Conservation (phyloP, 2,888 invertebrate genomes). For the Phortica okadai region DNA sequence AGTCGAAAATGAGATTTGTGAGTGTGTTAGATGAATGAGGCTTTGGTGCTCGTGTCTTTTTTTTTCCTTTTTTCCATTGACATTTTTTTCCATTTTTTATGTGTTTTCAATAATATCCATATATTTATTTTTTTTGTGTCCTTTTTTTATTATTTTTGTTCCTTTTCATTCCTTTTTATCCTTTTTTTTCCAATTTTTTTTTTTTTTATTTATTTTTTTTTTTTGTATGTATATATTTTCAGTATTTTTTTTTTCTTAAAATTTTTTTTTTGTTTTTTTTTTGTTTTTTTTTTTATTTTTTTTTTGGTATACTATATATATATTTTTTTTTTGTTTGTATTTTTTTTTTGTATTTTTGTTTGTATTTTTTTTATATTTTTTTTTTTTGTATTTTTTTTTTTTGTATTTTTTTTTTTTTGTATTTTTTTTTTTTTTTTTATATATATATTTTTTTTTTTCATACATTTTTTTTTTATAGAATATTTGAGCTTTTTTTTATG, state of each 20-base stretch:
- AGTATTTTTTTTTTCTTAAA: slow-evolving; percentile 38
- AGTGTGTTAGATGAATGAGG: slow-evolving; percentile 31
- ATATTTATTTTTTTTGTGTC: slow-evolving; percentile 42
- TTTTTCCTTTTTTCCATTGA: slow-evolving; percentile 35
- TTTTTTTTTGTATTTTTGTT: slow-evolving; percentile 20
- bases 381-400: slow-evolving; percentile 19
- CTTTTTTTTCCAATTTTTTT: slow-evolving; percentile 32
- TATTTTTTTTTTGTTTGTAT: slow-evolving; percentile 30
- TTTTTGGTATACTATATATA: slow-evolving; percentile 45
- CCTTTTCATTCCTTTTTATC: slow-evolving; percentile 39
- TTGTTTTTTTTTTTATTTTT: slow-evolving; percentile 23
- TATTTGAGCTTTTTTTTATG: slow-evolving; percentile 35
- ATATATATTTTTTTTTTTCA: slow-evolving; percentile 39
- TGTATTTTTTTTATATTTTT: slow-evolving; percentile 20
- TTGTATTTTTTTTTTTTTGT: slow-evolving; percentile 23
- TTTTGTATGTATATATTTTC: slow-evolving; percentile 29
- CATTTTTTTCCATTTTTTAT: slow-evolving; percentile 31
- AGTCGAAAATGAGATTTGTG: slow-evolving; percentile 41
- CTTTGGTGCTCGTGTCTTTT: slow-evolving; percentile 22
- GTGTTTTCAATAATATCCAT: slow-evolving; percentile 35
- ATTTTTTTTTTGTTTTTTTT: slow-evolving; percentile 36
- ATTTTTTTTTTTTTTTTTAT: slow-evolving; percentile 20
- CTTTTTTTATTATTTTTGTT: slow-evolving; percentile 37
- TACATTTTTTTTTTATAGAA: slow-evolving; percentile 31
- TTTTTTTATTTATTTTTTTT: slow-evolving; percentile 15